phyloP scores from a whole-genome alignment of 2,113 vertebrate genomes.

The Brachirus orientalis region DNA sequence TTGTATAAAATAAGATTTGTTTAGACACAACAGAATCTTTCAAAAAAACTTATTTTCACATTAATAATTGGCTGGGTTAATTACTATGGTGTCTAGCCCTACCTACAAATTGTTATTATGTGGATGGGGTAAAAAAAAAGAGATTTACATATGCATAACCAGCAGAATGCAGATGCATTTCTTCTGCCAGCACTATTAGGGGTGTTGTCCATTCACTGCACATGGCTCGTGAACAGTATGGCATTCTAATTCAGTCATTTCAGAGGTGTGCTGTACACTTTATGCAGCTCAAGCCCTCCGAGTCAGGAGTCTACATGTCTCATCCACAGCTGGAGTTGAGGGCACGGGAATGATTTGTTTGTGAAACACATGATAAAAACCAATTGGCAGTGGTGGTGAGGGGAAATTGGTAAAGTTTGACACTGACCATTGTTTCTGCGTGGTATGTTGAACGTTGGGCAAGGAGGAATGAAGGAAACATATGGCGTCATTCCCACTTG shows the following conservation, averaged over 20 bases:
- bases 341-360: constrained; percentile 59
- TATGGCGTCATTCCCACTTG: constrained; percentile 4
- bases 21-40: constrained; percentile 33
- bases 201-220: constrained; percentile 69
- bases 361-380: constrained; percentile 48
- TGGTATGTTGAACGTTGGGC: constrained; percentile 18
- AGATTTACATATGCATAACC: constrained; percentile 68
- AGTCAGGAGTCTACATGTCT: constrained; percentile 59
- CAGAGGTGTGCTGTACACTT: constrained; percentile 46
- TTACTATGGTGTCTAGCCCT: constrained; percentile 41
- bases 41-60: constrained; percentile 45
- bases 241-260: constrained; percentile 73
- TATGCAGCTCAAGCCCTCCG: constrained; percentile 44
- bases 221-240: constrained; percentile 54
- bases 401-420: constrained; percentile 19
- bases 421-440: constrained; percentile 21
- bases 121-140: constrained; percentile 3
- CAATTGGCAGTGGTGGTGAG: constrained; percentile 27
- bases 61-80: constrained; percentile 61
- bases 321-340: constrained; percentile 51
- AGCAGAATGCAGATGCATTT: constrained; percentile 71
- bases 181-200: constrained; percentile 61
- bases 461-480: constrained; percentile 22
- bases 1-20: constrained; percentile 21
- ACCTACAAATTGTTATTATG: constrained; percentile 61